Base-by-base conservation (phyloP, 2,113 vertebrate genomes). In the Lathamus discolor region DNA sequence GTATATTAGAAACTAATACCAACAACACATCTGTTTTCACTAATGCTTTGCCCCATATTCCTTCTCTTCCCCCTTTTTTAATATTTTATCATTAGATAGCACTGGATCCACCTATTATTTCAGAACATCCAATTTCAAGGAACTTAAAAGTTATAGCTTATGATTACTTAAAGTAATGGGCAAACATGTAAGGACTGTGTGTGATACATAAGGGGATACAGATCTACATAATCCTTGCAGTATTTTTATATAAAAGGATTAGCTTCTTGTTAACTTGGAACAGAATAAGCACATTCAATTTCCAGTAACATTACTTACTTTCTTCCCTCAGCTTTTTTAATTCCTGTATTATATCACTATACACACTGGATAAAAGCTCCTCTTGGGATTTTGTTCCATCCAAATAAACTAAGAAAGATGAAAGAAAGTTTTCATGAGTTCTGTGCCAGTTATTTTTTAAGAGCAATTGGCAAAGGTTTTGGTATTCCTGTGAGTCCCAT, bases 381-480 rank as follows among this genome's bases (percentile, higher is more conserved):
- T 99, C 98, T 81, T 98, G 98, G 59, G 98, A 91, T 95, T 98
- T 98, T 77, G 98, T 98, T 91, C 99, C 99, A 98, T 99, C 98
- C 87, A 99, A 96, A 96, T 98, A 98, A 88, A 98, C 99, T 99
- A 80, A 72, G 74, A 80, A 92, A 80, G 22, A 87, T 24, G 28
- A 91, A 87, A 87, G 22, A 84, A 86, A 25, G 52, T 28, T 46
- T 62, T 62, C 28, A 52, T 81, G 48, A 57, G 72, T 90, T 89
- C 57, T 63, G 8, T 11, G 25, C 14, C 64, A 75, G 13, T 37
- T 70, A 49, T 13, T 20, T 86, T 83, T 20, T 61, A 75, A 67
- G 1, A 27, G 13, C 13, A 88, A 55, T n/a, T 51, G n/a, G 35
- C 22, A 79, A 49, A 52, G 29, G 49, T 57, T 90, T 68, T 24